Base-by-base conservation (phyloP, 2,113 vertebrate genomes). In the Nymphicus hollandicus region DNA sequence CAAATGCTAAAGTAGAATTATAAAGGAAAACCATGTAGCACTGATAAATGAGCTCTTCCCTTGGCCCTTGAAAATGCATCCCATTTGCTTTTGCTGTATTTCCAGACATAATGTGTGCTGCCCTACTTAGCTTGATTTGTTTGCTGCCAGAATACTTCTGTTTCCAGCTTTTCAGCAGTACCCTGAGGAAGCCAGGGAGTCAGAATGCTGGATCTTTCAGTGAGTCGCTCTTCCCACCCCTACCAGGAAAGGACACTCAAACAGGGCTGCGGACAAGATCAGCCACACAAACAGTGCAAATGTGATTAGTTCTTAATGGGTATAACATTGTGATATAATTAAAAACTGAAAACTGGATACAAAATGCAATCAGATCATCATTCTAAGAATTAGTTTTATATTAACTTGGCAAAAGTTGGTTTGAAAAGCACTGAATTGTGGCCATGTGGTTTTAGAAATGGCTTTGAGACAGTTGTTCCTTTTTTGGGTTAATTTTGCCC, bases 261-360 rank as follows among this genome's bases (percentile, higher is more conserved):
- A 20, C 0, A 0, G 22, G 33, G n/a, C 52, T 64, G 65, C 81
- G 29, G 25, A 55, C 37, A 25, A 56, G n/a, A 18, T 12, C 3
- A 47, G 69, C 24, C 88, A 53, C 50, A 50, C 76, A 77, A 68
- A 50, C 27, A 47, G 60, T 3, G 18, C 43, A 60, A 25, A 66
- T 31, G 37, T 15, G 10, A 55, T 84, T 27, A 71, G 15, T 43
- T 87, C 61, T 28, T 83, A 22, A 63, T 11, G 55, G 9, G 10
- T 37, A 37, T 63, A 44, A 14, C 25, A 24, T 60, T 37, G 35
- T 1, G 2, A n/a, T 19, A 41, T 33, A 56, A 29, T 47, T 64
- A 60, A 43, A 76, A 81, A 17, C 22, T 17, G 17, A 41, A 77
- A 68, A 15, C 25, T 37, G 17, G 19, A 31, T 50, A 29, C 35